These are phyloP conservation scores for Drosophila dives DNA, from an alignment of 2,888 invertebrate genomes.

Conservation along the genomic window DNA sequence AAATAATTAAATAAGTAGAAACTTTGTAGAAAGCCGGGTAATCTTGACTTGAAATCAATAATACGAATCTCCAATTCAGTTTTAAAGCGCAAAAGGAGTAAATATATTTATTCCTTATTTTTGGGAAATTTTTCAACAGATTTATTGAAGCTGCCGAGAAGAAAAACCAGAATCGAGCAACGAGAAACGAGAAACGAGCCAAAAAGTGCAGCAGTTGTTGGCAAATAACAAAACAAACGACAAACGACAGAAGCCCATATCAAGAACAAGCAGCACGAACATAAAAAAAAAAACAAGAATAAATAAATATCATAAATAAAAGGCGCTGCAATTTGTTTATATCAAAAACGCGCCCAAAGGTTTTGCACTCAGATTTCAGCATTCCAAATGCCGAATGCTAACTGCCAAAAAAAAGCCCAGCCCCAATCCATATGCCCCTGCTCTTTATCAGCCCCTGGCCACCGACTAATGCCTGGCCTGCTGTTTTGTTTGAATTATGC, in stretches of 20 bases:
- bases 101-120: not conserved
- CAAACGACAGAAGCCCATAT: slow-evolving; percentile 1
- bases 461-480: slow-evolving; percentile 52
- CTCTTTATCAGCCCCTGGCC: not conserved
- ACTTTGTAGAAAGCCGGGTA: not conserved
- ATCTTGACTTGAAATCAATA: not conserved
- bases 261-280: slow-evolving; percentile 18
- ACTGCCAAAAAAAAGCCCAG: slow-evolving; percentile 37
- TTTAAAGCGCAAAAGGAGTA: not conserved
- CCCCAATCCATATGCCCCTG: not conserved
- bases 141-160: slow-evolving; percentile 42
- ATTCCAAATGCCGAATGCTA: slow-evolving; percentile 57
- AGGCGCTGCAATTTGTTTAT: slow-evolving; percentile 80
- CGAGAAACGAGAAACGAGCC: not conserved
- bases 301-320: slow-evolving; percentile 74
- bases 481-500: slow-evolving; percentile 76
- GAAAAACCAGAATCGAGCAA: not conserved
- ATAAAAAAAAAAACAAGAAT: slow-evolving; percentile 30
- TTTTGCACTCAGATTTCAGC: slow-evolving; percentile 60
- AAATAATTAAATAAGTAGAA: not conserved
- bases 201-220: slow-evolving; percentile 27
- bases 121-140: slow-evolving; percentile 19
- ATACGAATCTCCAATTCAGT: not conserved
- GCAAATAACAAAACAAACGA: slow-evolving; percentile 2
- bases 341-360: slow-evolving; percentile 65